These are phyloP conservation scores for Caenorhabditis inopinata DNA, from an alignment of 1,140 invertebrate genomes.

Conservation along the genomic window DNA sequence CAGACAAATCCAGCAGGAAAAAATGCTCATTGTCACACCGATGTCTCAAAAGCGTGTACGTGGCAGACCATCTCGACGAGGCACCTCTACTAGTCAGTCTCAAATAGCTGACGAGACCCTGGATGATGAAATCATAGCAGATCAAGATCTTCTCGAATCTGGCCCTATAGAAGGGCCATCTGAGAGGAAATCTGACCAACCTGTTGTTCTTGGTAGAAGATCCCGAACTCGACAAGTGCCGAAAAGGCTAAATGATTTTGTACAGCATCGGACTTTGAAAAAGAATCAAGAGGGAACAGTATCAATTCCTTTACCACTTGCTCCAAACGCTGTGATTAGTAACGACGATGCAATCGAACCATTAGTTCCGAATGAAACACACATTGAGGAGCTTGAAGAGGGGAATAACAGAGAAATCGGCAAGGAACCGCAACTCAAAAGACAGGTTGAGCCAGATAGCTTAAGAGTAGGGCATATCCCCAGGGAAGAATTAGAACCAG, in stretches of 20 bases:
- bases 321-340: no score
- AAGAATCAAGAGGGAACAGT: no score
- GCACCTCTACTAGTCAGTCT: neutral
- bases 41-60: neutral
- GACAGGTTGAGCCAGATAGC: no score
- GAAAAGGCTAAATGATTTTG: neutral
- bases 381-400: neutral
- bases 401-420: no score
- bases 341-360: no score
- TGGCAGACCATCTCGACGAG: neutral
- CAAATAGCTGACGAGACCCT: neutral
- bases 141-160: neutral
- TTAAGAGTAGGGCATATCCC: neutral
- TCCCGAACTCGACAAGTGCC: neutral
- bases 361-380: neutral
- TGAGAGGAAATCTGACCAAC: neutral
- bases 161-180: neutral
- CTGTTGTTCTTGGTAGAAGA: neutral
- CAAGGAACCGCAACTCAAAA: no score
- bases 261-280: neutral
- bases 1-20: conserved; percentile 2
- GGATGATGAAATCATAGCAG: neutral
- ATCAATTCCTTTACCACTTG: no score
- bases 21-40: neutral
- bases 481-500: neutral